Base-by-base conservation (phyloP, 1,140 invertebrate genomes). In the Microplitis mediator region DNA sequence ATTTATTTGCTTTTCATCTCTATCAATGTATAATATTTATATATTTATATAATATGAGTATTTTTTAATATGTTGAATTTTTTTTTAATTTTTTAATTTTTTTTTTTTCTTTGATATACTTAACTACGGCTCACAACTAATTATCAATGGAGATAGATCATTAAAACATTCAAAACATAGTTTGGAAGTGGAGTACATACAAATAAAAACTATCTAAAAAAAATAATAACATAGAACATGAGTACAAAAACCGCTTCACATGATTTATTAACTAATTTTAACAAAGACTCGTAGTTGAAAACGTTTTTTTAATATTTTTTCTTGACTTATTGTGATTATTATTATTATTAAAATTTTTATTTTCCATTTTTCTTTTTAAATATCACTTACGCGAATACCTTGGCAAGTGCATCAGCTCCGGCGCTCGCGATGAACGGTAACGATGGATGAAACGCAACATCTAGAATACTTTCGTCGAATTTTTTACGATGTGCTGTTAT, bases 401-500 rank as follows among this genome's bases (percentile, higher is more conserved):
- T 99, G 82, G 97, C 98, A 78, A 99, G 90, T 74, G 95, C 97
- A 90, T 99, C 98, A 74, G 98, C 98, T 75, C 98, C 98, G 75
- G 97, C 97, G 89, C 96, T 98, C 72, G 98, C 98, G 83, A 99
- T 99, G 87, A 97, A 98, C 72, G 97, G 96, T 88, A 97, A 95
- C 76, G 96, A 94, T 79, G 98, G 97, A 91, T 99, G 98, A 91
- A 99, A 99, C 81, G 98, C 97, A 73, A 99, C 98, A 87, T 98
- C 97, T 83, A 98, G 93, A 88, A 99, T 99, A 82, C 97, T 96
- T 89, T 99, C 98, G 87, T 99, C 98, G 89, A 98, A 98, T 89
- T 99, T 99, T 88, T 99, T 99, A 75, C 98, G 92, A 89, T 99
- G 98, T 75, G 97, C 97, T 54, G 98, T 99, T 82, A 99, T 99